A percentile compares a stretch with the other conserved stretches of the same genome.
Evolutionary conservation across 2,888 invertebrate species (phyloP).

Genomic region (Zeuzera pyrina): DNA sequence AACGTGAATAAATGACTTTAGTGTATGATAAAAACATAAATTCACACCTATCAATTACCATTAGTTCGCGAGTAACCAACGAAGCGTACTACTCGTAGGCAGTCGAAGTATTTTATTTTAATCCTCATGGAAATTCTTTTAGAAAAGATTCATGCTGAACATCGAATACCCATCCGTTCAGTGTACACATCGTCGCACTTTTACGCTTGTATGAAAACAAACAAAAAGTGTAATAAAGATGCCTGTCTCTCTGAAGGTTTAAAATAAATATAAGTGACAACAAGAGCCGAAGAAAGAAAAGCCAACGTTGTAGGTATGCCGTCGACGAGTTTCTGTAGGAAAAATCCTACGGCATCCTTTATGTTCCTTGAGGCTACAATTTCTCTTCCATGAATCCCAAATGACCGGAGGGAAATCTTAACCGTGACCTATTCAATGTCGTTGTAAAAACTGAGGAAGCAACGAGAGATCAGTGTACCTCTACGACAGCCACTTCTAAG

Average conservation of each 20-base stretch:
- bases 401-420: conserved; percentile 73
- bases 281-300: conserved; percentile 38
- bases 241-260: conserved; percentile 32
- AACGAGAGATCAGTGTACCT: too few species aligned
- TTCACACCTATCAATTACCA: background rate
- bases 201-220: conserved; percentile 22
- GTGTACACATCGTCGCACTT: conserved; percentile 21
- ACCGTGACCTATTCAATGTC: conserved; percentile 66
- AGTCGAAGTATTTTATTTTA: too few species aligned
- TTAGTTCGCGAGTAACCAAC: background rate
- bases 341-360: conserved; percentile 65
- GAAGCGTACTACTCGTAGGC: background rate
- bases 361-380: conserved; percentile 68
- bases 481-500: too few species aligned
- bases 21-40: background rate
- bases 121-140: too few species aligned
- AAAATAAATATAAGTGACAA: conserved; percentile 46
- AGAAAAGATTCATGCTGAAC: background rate
- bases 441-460: conserved; percentile 39
- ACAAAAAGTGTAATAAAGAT: conserved; percentile 30
- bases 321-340: conserved; percentile 52
- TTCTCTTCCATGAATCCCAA: conserved; percentile 70
- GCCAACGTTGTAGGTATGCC: conserved; percentile 39
- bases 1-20: background rate
- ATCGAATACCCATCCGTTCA: conserved; percentile 9